These are phyloP conservation scores for Metalampra italica DNA, from an alignment of 2,888 invertebrate species.

Conservation along the genomic window DNA sequence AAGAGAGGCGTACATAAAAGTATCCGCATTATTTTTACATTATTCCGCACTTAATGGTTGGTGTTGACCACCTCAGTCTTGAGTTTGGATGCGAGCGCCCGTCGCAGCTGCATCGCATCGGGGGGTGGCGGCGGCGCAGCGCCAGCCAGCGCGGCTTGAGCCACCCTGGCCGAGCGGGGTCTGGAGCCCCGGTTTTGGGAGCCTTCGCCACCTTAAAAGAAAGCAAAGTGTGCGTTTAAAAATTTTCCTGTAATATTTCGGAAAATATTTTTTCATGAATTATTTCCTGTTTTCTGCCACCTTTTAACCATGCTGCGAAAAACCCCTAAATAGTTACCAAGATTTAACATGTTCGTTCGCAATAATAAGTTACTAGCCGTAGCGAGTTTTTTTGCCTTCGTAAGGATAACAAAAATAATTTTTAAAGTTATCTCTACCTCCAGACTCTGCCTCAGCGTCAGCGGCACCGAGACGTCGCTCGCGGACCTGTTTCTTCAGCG, in stretches of 20 bases:
- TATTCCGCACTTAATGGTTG: not conserved
- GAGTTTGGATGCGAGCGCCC: conserved; percentile 90
- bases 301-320: too few species aligned
- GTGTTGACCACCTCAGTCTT: conserved; percentile 90
- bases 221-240: not conserved
- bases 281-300: too few species aligned
- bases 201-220: conserved; percentile 77
- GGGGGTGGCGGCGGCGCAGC: conserved; percentile 63
- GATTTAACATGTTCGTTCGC: too few species aligned
- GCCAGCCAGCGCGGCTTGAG: conserved; percentile 81
- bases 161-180: conserved; percentile 87
- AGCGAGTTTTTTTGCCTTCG: too few species aligned
- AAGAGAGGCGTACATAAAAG: not conserved
- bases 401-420: too few species aligned
- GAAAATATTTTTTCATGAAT: too few species aligned
- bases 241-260: not conserved
- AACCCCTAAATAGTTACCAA: too few species aligned
- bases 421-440: conserved; percentile 45
- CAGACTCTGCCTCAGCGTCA: conserved; percentile 70
- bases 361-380: too few species aligned
- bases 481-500: conserved; percentile 92
- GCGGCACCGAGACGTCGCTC: conserved; percentile 85
- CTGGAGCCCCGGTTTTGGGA: conserved; percentile 60
- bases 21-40: not conserved
- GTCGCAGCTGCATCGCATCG: conserved; percentile 86